These are phyloP conservation scores for Drosophila imparisetae DNA, from an alignment of 2,888 invertebrate genomes.

Conservation along the genomic window DNA sequence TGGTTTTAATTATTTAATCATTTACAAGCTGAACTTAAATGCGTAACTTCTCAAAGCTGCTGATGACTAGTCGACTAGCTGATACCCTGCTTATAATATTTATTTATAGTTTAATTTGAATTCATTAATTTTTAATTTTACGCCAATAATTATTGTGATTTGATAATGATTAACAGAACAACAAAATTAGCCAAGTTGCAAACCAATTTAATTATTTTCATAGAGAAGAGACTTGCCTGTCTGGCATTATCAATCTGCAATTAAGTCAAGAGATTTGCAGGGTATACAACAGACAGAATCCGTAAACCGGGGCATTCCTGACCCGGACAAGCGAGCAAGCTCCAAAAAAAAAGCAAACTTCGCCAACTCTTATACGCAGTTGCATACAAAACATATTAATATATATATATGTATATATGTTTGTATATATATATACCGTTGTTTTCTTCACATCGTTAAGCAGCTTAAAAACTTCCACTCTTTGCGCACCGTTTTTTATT, in stretches of 20 bases:
- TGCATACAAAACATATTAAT: background rate
- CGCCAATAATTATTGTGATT: background rate
- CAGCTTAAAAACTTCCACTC: constrained; percentile 51
- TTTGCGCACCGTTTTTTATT: constrained; percentile 24
- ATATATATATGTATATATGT: background rate
- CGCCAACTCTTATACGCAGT: constrained; percentile 1
- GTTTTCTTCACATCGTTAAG: constrained; percentile 42
- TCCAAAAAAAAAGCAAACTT: constrained; percentile 20
- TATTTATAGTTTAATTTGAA: background rate
- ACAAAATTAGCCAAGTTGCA: background rate
- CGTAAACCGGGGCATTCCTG: constrained; percentile 18
- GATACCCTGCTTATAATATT: background rate
- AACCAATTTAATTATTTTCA: background rate
- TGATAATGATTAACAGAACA: too few species aligned
- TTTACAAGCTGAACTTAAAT: constrained; percentile 3
- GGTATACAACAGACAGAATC: constrained; percentile 12
- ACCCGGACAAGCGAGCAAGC: constrained; percentile 18
- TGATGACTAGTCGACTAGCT: background rate
- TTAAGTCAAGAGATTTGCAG: background rate
- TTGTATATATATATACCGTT: constrained; percentile 5
- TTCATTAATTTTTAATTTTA: background rate
- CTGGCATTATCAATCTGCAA: constrained; percentile 15
- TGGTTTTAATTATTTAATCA: background rate
- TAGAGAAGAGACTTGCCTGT: background rate
- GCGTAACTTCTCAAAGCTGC: background rate